Evolutionary conservation across 2,113 vertebrate species (phyloP).

Genomic region (Canis aureus): DNA sequence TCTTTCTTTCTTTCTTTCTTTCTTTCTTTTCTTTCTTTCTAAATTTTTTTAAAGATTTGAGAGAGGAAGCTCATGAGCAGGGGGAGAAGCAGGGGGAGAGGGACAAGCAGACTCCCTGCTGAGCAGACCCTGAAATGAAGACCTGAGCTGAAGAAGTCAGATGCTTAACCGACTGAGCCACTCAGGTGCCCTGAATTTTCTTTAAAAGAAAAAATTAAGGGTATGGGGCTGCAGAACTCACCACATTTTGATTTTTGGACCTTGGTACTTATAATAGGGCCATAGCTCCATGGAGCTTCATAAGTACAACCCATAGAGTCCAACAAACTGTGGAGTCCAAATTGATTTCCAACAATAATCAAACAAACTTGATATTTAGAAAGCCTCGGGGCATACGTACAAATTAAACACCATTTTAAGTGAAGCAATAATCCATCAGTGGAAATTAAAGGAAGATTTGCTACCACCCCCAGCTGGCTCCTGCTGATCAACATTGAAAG

Average conservation of each 20-base stretch:
- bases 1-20: background rate
- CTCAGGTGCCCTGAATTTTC: background rate
- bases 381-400: slow-evolving; percentile 58
- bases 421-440: slow-evolving; percentile 72
- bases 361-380: slow-evolving; percentile 63
- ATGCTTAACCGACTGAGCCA: background rate
- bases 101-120: background rate
- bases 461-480: slow-evolving; percentile 42
- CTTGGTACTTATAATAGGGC: background rate
- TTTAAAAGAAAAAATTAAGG: background rate
- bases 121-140: background rate
- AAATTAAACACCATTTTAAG: slow-evolving; percentile 73
- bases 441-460: slow-evolving; percentile 74
- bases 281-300: background rate
- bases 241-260: slow-evolving; percentile 5
- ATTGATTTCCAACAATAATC: slow-evolving; percentile 73
- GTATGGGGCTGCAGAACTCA: background rate
- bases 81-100: background rate
- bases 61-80: background rate
- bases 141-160: background rate
- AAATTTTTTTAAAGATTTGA: background rate
- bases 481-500: background rate
- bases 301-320: background rate
- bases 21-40: background rate
- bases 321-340: slow-evolving; percentile 33